Base-by-base conservation (phyloP, 2,797 vertebrate species). In the Apogon talboti region DNA sequence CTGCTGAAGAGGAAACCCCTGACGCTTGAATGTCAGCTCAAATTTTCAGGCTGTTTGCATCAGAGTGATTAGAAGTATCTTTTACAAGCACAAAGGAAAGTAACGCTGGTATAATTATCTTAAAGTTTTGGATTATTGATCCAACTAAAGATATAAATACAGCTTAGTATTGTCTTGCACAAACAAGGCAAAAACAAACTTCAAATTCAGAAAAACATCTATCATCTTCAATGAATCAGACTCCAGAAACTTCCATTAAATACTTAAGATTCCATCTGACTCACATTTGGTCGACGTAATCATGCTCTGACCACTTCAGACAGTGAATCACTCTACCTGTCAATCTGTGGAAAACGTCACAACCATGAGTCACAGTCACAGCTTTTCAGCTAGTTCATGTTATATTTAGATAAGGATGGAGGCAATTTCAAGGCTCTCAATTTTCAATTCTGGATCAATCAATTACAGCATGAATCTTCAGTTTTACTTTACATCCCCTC, bases 261-360 rank as follows among this genome's bases (percentile, higher is more conserved):
- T 56, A 65, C 11, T 9, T 38, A 1, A 21, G 7, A 5, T 12
- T 54, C 56, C 30, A 18, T n/a, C 42, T 75, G 84, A 80, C 47
- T 82, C 73, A 74, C 51, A 38, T 42, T 18, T 12, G 51, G 9
- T 38, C 74, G 46, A 40, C 21, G 21, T 13, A 30, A 43, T 44
- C 19, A 52, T 38, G 47, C 38, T 68, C 30, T 54, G 61, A 62
- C 58, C 45, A n/a, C 35, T 41, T 67, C 55, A 65, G 55, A 13
- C 2, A 0, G 53, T 71, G 82, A 88, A 73, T 78, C 67, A n/a
- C 64, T 62, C 51, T 2, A 67, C 58, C 52, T 28, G 74, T 37
- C 47, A 66, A 37, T 58, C 21, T 18, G 53, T 62, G 13, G 57
- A 30, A 80, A 86, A 78, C 76, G 62, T 81, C 76, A 66, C 28